phyloP scores from a whole-genome alignment of 2,888 invertebrate genomes.

The Panzeria rudis region DNA sequence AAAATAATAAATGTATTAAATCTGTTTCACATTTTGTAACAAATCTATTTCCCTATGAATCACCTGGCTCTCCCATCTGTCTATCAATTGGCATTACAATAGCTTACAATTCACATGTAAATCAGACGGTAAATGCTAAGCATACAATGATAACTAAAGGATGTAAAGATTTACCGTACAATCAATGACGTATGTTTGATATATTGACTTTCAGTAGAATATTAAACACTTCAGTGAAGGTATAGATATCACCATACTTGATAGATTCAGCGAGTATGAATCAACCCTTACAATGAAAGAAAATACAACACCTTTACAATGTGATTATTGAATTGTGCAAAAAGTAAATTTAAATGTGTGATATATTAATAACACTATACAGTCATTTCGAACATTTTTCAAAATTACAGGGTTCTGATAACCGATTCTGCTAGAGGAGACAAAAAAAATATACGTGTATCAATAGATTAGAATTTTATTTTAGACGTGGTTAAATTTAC shows the following conservation, averaged over 20 bases:
- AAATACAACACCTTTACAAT: not conserved
- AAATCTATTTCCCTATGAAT: slow-evolving; percentile 1
- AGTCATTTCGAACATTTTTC: too few species aligned
- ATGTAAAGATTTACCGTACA: slow-evolving; percentile 48
- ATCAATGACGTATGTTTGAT: slow-evolving; percentile 27
- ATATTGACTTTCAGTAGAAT: slow-evolving; percentile 13
- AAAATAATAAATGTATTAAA: slow-evolving; percentile 19
- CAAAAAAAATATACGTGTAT: too few species aligned
- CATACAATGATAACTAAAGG: not conserved
- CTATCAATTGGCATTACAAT: slow-evolving; percentile 57
- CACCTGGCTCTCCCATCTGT: not conserved
- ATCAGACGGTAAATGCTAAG: slow-evolving; percentile 16
- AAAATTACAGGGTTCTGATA: too few species aligned
- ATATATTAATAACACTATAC: too few species aligned
- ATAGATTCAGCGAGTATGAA: not conserved
- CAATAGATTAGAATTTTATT: too few species aligned
- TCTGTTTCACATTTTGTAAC: slow-evolving; percentile 13
- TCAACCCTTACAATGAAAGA: too few species aligned
- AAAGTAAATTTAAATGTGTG: not conserved
- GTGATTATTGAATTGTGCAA: not conserved
- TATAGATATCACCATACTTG: not conserved
- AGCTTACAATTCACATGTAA: slow-evolving; percentile 49
- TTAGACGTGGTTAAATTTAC: too few species aligned
- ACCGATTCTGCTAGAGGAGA: too few species aligned
- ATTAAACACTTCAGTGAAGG: slow-evolving; percentile 12